phyloP scores from a whole-genome alignment of 30 jellyfish, hydroid and myxozoan genomes.

The Hydra vulgaris region DNA sequence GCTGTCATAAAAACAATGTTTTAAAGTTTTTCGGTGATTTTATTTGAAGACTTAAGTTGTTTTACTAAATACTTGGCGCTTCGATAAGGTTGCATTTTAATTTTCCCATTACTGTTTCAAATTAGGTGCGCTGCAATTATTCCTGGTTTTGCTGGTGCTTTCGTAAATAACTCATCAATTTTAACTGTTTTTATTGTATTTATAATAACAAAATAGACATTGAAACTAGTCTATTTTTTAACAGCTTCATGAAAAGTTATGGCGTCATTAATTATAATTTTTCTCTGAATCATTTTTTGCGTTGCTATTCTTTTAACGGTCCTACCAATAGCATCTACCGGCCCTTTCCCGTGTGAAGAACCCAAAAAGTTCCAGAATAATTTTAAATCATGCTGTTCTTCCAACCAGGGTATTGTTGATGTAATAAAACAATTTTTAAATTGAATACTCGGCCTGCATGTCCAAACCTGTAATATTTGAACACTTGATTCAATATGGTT shows the following conservation, averaged over 20 bases:
- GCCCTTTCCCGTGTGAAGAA: conserved; percentile 9
- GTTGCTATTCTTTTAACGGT: neutral
- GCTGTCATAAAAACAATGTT: no score
- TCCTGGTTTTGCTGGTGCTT: neutral
- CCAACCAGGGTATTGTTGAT: conserved; percentile 17
- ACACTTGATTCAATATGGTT: neutral
- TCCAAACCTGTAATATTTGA: neutral
- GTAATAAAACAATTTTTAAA: conserved; percentile 37
- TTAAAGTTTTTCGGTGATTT: no score
- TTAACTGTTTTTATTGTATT: neutral
- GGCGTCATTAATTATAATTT: neutral
- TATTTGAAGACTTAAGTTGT: no score
- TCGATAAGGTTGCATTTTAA: neutral
- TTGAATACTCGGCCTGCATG: conserved; percentile 54
- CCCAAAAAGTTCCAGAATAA: neutral
- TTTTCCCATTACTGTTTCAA: neutral
- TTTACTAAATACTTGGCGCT: neutral
- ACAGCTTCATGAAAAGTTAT: neutral
- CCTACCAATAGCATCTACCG: neutral
- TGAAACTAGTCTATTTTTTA: neutral
- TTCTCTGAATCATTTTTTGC: conserved; percentile 3
- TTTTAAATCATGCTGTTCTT: conserved; percentile 1
- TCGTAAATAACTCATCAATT: neutral
- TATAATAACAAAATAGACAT: neutral
- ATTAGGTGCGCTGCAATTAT: neutral